These are phyloP conservation scores for Athene cunicularia DNA, from an alignment of 2,113 vertebrate genomes.

Conservation along the genomic window DNA sequence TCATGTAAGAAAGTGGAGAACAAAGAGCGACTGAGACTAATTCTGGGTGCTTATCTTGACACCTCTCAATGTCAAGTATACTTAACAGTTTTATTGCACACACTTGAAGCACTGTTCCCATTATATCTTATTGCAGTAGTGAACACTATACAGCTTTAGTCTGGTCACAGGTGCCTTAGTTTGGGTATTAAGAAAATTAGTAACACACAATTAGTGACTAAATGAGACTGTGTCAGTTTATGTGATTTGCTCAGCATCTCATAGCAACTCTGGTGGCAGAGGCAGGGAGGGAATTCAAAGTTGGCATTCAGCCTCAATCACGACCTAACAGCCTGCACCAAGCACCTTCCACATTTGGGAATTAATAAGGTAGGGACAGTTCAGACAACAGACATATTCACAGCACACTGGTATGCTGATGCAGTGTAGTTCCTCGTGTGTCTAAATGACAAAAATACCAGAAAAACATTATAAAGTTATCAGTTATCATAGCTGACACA, in stretches of 20 bases:
- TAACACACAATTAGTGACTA: neutral
- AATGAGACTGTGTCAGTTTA: neutral
- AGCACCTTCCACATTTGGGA: neutral
- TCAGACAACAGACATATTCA: neutral
- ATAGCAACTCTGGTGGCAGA: neutral
- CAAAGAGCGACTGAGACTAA: neutral
- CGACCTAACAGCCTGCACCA: neutral
- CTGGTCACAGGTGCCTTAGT: neutral
- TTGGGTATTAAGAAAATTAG: neutral
- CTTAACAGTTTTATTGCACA: neutral
- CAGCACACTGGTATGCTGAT: neutral
- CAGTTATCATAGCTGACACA: neutral
- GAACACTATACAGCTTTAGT: neutral
- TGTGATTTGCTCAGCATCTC: neutral
- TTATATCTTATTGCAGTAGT: neutral
- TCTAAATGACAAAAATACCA: neutral
- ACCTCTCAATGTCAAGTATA: neutral
- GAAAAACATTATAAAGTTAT: neutral
- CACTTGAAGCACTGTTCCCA: neutral
- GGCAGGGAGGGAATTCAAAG: neutral
- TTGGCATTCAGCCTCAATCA: neutral
- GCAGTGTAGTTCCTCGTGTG: neutral
- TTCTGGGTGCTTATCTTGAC: neutral
- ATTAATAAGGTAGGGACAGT: neutral
- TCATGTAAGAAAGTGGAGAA: neutral